Evolutionary conservation across 1,140 invertebrate species (phyloP), one percentile per base, ranked within the genome.

Genomic region (Goniozus legneri): DNA sequence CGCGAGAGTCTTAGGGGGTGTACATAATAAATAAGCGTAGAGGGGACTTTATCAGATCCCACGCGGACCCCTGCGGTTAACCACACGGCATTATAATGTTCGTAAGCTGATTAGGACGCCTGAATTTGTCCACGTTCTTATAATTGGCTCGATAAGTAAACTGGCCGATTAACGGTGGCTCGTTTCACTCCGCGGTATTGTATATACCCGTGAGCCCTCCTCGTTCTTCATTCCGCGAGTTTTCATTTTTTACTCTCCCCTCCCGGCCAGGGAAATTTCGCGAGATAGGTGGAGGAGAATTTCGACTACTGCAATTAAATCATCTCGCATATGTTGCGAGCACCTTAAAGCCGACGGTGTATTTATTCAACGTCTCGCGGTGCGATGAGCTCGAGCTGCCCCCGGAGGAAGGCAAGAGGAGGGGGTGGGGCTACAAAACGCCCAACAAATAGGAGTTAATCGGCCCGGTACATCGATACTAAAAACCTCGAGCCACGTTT

Each of bases 41-140:
- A 54, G 52, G 39, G 38, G 54, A 61, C 58, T 71, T 73, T 73
- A 71, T 73, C 71, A 71, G 70, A 73, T 71, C 66, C 62, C 60
- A 69, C 56, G 65, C 57, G 60, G 59, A 63, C 60, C 63, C 60
- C 66, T 59, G 63, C 48, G 47, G 65, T 57, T 68, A 62, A 27
- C 24, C 59, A 54, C 56, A 49, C 41, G 52, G 60, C 47, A 68
- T 69, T 67, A 65, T 64, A 66, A 57, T 60, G 22, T 47, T 47
- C 55, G 46, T 69, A 70, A 73, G 72, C 72, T 73, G 68, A 73
- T 72, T 73, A 73, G 62, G n/a, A 60, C 50, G 54, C 54, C 63
- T 65, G 65, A 73, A 74, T 73, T 75, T 72, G 67, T 75, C 68
- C 61, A 67, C 69, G 59, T 72, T 67, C 60, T 62, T 67, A 67